Conservation (phyloP, 2,113 vertebrate species). For the Colinus virginianus region DNA sequence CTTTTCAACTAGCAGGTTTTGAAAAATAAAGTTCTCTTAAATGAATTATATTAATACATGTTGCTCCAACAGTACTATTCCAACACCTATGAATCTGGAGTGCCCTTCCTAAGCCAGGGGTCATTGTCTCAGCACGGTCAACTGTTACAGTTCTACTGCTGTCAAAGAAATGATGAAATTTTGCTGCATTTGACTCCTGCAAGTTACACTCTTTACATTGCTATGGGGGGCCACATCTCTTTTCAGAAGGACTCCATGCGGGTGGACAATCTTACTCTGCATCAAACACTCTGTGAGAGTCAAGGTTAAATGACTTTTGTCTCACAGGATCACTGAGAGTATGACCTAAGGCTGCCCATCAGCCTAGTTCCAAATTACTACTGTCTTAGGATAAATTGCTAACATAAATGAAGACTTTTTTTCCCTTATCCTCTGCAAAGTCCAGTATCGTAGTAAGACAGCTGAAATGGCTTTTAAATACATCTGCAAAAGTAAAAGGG, state of each 20-base stretch:
- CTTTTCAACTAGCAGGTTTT: not conserved
- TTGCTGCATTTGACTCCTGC: not conserved
- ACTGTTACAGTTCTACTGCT: not conserved
- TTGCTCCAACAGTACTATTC: not conserved
- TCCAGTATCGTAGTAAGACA: not conserved
- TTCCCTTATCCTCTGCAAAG: not conserved
- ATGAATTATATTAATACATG: not conserved
- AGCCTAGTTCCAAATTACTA: not conserved
- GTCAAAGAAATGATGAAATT: not conserved
- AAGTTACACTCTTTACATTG: not conserved
- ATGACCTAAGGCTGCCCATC: not conserved
- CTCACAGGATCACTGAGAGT: not conserved
- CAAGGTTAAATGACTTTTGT: not conserved
- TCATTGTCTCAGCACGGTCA: not conserved
- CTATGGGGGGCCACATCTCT: not conserved
- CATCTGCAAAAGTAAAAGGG: not conserved
- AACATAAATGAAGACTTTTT: not conserved
- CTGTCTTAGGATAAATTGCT: not conserved
- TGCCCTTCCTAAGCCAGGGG: not conserved
- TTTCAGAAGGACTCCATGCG: not conserved
- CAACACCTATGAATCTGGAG: not conserved
- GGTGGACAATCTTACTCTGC: not conserved
- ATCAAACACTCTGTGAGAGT: not conserved
- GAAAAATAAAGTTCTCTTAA: fast-evolving
- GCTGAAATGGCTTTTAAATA: not conserved